Conservation (phyloP, 2,113 vertebrate species). For the Pelmatolapia mariae region DNA sequence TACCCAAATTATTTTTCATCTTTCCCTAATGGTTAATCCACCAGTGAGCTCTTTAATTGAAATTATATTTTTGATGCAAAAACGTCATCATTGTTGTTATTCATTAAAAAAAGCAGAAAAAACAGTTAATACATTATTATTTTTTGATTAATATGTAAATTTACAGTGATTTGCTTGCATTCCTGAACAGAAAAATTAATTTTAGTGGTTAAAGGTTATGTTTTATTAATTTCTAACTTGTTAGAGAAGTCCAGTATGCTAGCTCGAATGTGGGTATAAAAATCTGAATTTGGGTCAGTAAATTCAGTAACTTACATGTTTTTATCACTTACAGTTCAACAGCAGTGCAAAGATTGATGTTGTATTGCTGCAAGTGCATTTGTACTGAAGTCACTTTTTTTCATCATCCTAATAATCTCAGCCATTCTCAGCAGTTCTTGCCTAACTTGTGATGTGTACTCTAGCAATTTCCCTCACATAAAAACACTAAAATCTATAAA, state of each 20-base stretch:
- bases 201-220: not conserved
- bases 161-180: not conserved
- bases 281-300: not conserved
- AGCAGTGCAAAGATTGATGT: not conserved
- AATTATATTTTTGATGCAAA: not conserved
- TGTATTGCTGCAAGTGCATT: not conserved
- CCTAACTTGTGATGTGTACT: not conserved
- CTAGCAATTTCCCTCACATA: not conserved
- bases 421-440: not conserved
- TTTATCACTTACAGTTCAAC: not conserved
- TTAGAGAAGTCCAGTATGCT: not conserved
- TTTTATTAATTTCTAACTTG: not conserved
- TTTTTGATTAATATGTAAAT: not conserved
- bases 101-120: not conserved
- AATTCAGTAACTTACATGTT: not conserved
- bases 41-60: not conserved
- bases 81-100: not conserved
- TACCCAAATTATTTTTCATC: not conserved
- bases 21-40: not conserved
- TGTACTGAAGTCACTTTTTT: not conserved
- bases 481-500: not conserved
- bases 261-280: not conserved
- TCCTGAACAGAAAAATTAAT: not conserved
- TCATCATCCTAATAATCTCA: not conserved
- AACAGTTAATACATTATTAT: not conserved